Conservation (phyloP, 2,797 vertebrate genomes). For the Lateolabrax maculatus region DNA sequence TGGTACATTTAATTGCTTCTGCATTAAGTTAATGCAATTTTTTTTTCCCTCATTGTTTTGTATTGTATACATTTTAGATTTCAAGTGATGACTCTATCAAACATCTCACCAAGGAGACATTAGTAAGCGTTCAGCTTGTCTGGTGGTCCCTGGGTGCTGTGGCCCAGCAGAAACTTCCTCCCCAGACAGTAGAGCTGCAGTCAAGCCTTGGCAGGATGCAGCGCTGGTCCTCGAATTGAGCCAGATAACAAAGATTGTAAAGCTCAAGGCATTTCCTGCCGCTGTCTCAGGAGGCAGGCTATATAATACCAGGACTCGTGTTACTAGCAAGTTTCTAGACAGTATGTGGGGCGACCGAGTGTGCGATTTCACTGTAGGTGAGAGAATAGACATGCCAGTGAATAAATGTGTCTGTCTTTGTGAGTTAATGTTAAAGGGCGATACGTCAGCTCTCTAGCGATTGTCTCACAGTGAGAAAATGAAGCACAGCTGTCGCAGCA, state of each 20-base stretch:
- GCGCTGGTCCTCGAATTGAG: constrained; percentile 64
- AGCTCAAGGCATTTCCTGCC: constrained; percentile 85
- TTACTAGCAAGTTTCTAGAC: constrained; percentile 60
- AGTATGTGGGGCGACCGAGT: constrained; percentile 49
- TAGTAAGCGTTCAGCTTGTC: not conserved
- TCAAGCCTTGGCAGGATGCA: constrained; percentile 71
- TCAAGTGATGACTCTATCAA: constrained; percentile 41
- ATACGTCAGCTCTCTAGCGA: not conserved
- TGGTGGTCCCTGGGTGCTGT: constrained; percentile 16
- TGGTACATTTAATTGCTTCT: constrained; percentile 13
- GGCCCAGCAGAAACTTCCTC: constrained; percentile 29
- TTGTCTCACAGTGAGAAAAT: constrained; percentile 47
- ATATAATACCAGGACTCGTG: constrained; percentile 55
- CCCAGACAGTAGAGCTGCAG: constrained; percentile 41
- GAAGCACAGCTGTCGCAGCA: constrained; percentile 51
- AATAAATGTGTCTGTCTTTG: constrained; percentile 42
- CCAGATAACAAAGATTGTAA: constrained; percentile 85
- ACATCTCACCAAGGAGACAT: constrained; percentile 29
- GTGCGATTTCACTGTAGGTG: constrained; percentile 59
- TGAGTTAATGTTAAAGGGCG: constrained; percentile 22
- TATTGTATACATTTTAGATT: no score
- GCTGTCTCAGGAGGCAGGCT: constrained; percentile 72
- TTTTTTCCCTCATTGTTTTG: not conserved
- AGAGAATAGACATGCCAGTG: constrained; percentile 46
- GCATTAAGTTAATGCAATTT: not conserved